phyloP scores from a whole-genome alignment of 2,113 vertebrate genomes.

The Accipiter virgatus region DNA sequence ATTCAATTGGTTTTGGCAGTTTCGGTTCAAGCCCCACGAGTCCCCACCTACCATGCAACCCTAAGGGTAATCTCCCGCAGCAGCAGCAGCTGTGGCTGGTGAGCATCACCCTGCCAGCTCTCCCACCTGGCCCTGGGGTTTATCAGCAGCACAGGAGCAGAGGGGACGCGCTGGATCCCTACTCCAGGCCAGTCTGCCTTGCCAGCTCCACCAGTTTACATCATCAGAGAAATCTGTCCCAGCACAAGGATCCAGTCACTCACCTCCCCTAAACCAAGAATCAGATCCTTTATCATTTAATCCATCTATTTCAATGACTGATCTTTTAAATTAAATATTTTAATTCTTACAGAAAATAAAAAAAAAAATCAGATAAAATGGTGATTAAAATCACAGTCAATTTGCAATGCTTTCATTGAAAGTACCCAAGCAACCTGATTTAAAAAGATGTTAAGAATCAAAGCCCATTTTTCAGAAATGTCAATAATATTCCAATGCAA shows the following conservation, averaged over 20 bases:
- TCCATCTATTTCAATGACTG: neutral
- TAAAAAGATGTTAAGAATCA: conserved; percentile 26
- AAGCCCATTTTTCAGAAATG: conserved; percentile 4
- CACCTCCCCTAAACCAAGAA: neutral
- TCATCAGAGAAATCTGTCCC: neutral
- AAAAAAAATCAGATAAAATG: conserved; percentile 5
- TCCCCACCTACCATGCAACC: neutral
- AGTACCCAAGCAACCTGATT: conserved; percentile 55
- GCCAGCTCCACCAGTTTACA: neutral
- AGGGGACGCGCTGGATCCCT: neutral
- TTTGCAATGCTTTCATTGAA: conserved; percentile 67
- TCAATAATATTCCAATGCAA: conserved; percentile 9
- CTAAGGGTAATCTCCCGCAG: neutral
- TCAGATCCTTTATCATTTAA: neutral
- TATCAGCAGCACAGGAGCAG: neutral
- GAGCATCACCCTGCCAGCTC: neutral
- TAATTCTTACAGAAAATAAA: conserved; percentile 1
- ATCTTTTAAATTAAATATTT: conserved; percentile 6
- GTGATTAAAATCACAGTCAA: conserved; percentile 61
- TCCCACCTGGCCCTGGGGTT: neutral
- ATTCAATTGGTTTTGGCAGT: neutral
- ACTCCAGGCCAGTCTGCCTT: accelerated
- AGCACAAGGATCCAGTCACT: neutral
- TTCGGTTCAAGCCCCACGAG: neutral
- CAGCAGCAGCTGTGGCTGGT: neutral